Evolutionary conservation across 2,797 vertebrate genomes (phyloP).

Genomic region (Stomatorhinus walkeri): DNA sequence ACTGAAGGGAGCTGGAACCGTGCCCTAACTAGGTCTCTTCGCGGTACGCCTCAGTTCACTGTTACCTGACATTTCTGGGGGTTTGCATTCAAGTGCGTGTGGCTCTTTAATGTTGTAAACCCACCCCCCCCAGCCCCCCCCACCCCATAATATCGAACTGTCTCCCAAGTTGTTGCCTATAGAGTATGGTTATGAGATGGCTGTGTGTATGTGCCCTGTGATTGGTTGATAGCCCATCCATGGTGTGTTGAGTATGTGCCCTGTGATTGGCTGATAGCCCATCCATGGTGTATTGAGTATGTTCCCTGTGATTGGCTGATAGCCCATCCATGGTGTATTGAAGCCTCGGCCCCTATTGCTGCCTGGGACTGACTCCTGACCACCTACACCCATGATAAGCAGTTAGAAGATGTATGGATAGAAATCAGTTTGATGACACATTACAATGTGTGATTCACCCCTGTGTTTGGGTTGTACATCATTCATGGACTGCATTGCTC

Average conservation of each 20-base stretch:
- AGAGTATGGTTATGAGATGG: not conserved
- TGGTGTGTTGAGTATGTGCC: too few species aligned
- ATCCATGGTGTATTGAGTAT: not conserved
- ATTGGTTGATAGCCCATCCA: too few species aligned
- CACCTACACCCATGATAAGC: not conserved
- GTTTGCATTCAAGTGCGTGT: too few species aligned
- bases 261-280: too few species aligned
- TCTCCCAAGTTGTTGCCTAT: not conserved
- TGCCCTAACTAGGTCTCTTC: not conserved
- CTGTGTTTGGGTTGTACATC: not conserved
- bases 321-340: not conserved
- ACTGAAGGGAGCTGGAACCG: not conserved
- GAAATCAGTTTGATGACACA: not conserved
- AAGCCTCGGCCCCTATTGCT: not conserved
- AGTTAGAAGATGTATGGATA: not conserved
- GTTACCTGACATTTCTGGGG: too few species aligned
- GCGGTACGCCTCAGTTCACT: too few species aligned
- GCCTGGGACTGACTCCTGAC: not conserved
- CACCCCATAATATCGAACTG: not conserved
- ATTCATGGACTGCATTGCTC: not conserved
- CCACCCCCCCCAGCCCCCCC: not conserved
- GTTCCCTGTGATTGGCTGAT: not conserved
- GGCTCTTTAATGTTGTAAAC: too few species aligned
- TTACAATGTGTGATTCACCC: not conserved
- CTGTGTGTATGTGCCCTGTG: not conserved